Base-by-base conservation (phyloP, 2,888 invertebrate genomes). In the Tromatobia lineatoria region DNA sequence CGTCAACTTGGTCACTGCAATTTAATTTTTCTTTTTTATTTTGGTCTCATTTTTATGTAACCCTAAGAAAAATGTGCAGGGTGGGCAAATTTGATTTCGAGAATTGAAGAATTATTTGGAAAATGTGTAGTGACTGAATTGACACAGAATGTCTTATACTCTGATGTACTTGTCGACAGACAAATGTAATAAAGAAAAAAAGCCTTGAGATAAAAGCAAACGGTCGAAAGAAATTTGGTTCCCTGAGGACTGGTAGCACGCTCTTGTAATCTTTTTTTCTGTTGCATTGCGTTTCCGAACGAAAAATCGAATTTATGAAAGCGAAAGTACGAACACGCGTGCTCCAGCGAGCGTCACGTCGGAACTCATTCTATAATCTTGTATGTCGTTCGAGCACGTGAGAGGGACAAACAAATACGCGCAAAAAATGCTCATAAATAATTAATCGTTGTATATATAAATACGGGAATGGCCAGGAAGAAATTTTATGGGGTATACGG, bases 361-460 rank as follows among this genome's bases (percentile, higher is more conserved):
- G 38, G 38, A 34, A 20, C 20, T 54, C 70, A 13, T 70, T 20
- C 34, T 54, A 34, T 18, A 18, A 34, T 25, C 10, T 18, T 23
- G 29, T 20, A 23, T 38, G 38, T 38, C 8, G 38, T 23, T 42
- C 11, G 38, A 34, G 18, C 38, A 15, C 34, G 10, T 2, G 54
- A 54, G 54, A 25, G 23, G 4, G 8, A 34, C 3, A 23, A n/a
- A 57, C 11, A 57, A 42, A 42, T 42, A 23, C 8, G 23, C 23
- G 38, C 20, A 45, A 54, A 73, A 59, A 59, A 71, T 38, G 8
- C 73, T 73, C 73, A 73, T 73, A 73, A 73, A 73, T 73, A 73
- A 59, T 45, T 73, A 42, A 73, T 73, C 57, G 73, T 29, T 45
- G 73, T 73, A 73, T 73, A 29, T 29, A 73, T 73, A 73, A 73